Evolutionary conservation across 1,140 invertebrate species (phyloP).

Genomic region (Hypothenemus hampei): DNA sequence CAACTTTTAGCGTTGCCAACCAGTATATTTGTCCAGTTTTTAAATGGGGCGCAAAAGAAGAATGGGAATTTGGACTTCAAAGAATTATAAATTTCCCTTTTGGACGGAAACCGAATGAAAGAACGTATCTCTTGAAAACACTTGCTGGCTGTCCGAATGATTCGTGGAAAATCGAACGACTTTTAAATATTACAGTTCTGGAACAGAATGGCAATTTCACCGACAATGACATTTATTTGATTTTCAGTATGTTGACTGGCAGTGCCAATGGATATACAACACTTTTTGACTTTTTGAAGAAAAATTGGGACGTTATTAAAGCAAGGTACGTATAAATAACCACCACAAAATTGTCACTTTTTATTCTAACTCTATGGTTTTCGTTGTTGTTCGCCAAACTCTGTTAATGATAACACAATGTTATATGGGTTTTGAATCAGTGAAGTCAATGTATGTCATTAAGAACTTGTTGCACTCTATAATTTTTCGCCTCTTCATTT

Average conservation of each 20-base stretch:
- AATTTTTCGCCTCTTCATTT: no score
- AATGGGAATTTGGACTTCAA: constrained; percentile 74
- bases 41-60: constrained; percentile 66
- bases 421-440: no score
- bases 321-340: constrained; percentile 53
- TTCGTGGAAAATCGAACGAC: constrained; percentile 58
- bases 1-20: constrained; percentile 57
- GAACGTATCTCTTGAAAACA: constrained; percentile 69
- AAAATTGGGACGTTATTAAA: constrained; percentile 62
- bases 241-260: constrained; percentile 65
- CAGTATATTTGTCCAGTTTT: constrained; percentile 72
- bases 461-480: no score
- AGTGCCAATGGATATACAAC: constrained; percentile 61
- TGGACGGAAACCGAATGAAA: constrained; percentile 60
- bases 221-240: constrained; percentile 65
- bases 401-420: no score
- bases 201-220: constrained; percentile 63
- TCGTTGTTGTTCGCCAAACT: no score
- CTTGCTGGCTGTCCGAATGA: constrained; percentile 68
- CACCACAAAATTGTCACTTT: background rate
- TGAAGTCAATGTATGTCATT: no score
- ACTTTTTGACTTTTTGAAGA: constrained; percentile 61
- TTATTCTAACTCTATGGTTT: no score
- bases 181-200: constrained; percentile 63
- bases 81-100: constrained; percentile 66